These are phyloP conservation scores for Sialis lutaria DNA, from an alignment of 2,888 invertebrate species.

Conservation along the genomic window DNA sequence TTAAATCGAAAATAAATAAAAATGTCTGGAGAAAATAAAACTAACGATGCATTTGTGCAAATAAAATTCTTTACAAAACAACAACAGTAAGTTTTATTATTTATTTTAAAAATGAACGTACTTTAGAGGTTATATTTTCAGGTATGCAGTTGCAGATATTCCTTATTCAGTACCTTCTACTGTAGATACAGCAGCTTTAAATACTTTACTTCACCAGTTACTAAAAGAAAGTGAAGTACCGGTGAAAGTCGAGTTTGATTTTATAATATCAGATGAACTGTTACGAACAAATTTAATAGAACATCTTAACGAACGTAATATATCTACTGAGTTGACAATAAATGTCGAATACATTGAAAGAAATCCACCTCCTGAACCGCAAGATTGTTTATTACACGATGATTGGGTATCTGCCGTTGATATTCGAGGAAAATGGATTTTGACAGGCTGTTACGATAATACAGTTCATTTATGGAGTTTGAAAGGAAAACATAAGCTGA, in stretches of 20 bases:
- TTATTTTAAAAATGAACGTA: neutral
- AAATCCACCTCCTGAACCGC: constrained; percentile 80
- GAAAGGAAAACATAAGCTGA: constrained; percentile 66
- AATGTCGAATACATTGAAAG: constrained; percentile 85
- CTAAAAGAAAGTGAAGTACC: constrained; percentile 36
- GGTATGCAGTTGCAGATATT: constrained; percentile 74
- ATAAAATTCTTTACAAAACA: constrained; percentile 53
- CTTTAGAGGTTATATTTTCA: constrained; percentile 23
- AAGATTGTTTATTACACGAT: constrained; percentile 84
- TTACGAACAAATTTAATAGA: constrained; percentile 51
- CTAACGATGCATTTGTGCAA: neutral
- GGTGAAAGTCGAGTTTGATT: constrained; percentile 60
- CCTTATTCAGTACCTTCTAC: constrained; percentile 68
- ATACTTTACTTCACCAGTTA: constrained; percentile 62
- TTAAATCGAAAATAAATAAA: no score
- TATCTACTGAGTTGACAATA: constrained; percentile 69
- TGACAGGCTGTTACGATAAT: constrained; percentile 88
- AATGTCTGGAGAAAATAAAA: neutral
- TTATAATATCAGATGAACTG: constrained; percentile 70
- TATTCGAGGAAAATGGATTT: constrained; percentile 54
- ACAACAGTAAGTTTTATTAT: constrained; percentile 42
- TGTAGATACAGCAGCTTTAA: constrained; percentile 50
- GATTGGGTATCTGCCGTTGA: constrained; percentile 94
- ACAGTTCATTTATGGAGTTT: constrained; percentile 79
- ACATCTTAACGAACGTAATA: constrained; percentile 55